These are phyloP conservation scores for Heteronetta atricapilla DNA, from an alignment of 2,113 vertebrate genomes.

Conservation along the genomic window DNA sequence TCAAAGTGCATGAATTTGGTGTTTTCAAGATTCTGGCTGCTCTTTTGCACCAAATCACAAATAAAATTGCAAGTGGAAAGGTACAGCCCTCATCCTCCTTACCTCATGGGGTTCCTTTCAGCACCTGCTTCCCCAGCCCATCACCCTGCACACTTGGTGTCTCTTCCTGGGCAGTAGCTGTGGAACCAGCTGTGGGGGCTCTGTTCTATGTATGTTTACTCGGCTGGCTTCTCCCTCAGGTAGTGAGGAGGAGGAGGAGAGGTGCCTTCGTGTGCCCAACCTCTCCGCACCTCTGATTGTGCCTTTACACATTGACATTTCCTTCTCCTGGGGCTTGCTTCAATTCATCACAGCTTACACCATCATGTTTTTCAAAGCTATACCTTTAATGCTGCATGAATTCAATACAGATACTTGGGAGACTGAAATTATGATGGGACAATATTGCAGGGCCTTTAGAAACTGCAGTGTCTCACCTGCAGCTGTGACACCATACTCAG, in stretches of 20 bases:
- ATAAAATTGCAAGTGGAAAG: neutral
- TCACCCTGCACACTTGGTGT: neutral
- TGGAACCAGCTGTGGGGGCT: neutral
- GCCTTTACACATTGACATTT: neutral
- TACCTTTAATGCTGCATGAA: neutral
- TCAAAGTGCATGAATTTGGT: neutral
- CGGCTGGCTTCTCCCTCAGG: neutral
- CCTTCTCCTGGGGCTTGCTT: neutral
- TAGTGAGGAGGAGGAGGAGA: neutral
- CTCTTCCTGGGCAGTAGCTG: neutral
- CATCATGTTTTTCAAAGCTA: neutral
- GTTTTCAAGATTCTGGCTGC: neutral
- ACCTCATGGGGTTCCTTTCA: neutral
- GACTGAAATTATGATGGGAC: neutral
- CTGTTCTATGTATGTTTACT: neutral
- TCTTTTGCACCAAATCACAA: neutral
- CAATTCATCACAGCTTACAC: neutral
- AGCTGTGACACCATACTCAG: fast-evolving
- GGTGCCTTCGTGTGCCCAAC: neutral
- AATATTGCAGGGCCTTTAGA: neutral
- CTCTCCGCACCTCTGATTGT: neutral
- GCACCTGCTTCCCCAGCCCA: neutral
- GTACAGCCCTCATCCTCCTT: neutral
- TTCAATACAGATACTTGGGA: neutral
- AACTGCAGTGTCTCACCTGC: neutral